These are phyloP conservation scores for Acrocephalus kingi DNA, from an alignment of 2,113 vertebrate species.

Conservation along the genomic window DNA sequence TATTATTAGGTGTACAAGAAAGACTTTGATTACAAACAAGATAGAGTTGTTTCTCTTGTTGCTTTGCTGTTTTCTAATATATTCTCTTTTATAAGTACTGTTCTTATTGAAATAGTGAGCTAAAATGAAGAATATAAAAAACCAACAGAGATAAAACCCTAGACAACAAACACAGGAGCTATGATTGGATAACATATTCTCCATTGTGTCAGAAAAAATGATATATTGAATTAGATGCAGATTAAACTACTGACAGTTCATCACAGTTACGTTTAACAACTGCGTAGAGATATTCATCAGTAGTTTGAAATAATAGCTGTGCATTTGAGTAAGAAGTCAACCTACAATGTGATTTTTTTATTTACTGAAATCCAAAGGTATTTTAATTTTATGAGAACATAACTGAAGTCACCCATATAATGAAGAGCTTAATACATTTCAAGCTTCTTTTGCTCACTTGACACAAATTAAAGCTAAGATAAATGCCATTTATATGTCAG, in stretches of 20 bases:
- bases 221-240: not conserved
- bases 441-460: not conserved
- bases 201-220: not conserved
- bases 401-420: not conserved
- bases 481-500: not conserved
- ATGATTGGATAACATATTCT: not conserved
- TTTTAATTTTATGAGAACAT: not conserved
- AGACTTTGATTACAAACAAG: not conserved
- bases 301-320: not conserved
- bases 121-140: not conserved
- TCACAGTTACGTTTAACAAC: not conserved
- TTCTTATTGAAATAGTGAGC: not conserved
- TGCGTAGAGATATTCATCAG: not conserved
- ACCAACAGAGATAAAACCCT: not conserved
- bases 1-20: not conserved
- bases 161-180: not conserved
- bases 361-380: not conserved
- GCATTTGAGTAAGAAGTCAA: not conserved
- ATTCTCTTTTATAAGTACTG: not conserved
- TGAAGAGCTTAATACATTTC: not conserved
- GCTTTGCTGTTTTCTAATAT: not conserved
- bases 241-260: not conserved
- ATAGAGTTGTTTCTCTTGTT: not conserved
- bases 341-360: not conserved
- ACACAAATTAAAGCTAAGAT: not conserved